Evolutionary conservation across 2,113 vertebrate genomes (phyloP).

Genomic region (Hippocampus guttulatus): DNA sequence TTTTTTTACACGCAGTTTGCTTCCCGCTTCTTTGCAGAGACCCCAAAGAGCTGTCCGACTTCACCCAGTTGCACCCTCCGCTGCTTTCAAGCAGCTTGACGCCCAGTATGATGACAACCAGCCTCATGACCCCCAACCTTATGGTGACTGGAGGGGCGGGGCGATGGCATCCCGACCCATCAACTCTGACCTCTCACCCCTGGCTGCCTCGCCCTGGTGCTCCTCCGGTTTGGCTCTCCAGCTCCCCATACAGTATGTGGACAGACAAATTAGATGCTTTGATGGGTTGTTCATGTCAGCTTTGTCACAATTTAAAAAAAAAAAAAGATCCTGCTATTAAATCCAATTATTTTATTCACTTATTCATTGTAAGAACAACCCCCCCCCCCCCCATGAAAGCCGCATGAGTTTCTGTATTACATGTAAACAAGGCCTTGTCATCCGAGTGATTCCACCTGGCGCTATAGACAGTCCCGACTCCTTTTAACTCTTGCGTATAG

Average conservation of each 20-base stretch:
- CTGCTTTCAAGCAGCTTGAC: slow-evolving; percentile 77
- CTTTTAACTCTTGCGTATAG: not conserved
- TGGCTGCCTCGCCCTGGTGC: slow-evolving; percentile 88
- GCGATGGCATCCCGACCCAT: slow-evolving; percentile 87
- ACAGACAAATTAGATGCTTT: not conserved
- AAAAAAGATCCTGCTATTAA: not conserved
- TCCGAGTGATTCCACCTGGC: not conserved
- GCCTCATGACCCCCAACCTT: slow-evolving; percentile 87
- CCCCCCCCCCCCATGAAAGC: too few relatives aligned
- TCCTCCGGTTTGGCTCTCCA: slow-evolving; percentile 89
- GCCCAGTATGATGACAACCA: slow-evolving; percentile 64
- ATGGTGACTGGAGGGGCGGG: slow-evolving; percentile 92
- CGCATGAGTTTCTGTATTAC: not conserved
- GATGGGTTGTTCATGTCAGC: not conserved
- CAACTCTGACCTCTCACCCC: slow-evolving; percentile 85
- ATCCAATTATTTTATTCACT: not conserved
- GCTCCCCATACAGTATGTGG: slow-evolving; percentile 79
- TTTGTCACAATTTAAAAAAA: not conserved
- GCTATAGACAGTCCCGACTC: slow-evolving; percentile 8
- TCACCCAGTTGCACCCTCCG: slow-evolving; percentile 83
- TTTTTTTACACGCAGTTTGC: not conserved
- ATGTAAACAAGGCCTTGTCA: not conserved
- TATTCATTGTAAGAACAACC: not conserved
- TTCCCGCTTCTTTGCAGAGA: slow-evolving; percentile 71
- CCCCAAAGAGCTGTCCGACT: slow-evolving; percentile 89